Percentiles rank a stretch among this genome's conserved stretches.
Conservation (phyloP, 2,113 vertebrate species). For the Entelurus aequoreus region DNA sequence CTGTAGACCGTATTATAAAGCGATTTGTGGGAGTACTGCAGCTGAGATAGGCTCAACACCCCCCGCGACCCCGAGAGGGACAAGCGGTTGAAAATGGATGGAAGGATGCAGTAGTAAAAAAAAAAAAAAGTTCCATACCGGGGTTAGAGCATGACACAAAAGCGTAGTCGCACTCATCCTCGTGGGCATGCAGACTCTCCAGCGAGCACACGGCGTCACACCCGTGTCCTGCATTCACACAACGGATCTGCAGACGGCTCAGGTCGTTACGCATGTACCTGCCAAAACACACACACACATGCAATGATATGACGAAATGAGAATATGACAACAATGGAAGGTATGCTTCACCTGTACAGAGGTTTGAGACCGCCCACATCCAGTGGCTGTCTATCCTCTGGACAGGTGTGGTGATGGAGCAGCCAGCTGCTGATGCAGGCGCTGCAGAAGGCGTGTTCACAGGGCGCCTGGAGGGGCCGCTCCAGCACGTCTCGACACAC, state of each 20-base stretch:
- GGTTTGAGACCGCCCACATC: conserved; percentile 74
- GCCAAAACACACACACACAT: conserved; percentile 2
- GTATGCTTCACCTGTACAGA: conserved; percentile 74
- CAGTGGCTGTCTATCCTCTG: conserved; percentile 80
- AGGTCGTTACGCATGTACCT: conserved; percentile 91
- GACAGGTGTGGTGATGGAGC: conserved; percentile 80
- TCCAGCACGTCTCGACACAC: conserved; percentile 84
- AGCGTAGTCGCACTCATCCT: conserved; percentile 81
- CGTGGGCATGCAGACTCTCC: conserved; percentile 80
- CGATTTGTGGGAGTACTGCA: no score
- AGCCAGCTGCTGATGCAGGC: conserved; percentile 85
- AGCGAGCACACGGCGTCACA: conserved; percentile 82
- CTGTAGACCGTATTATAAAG: no score
- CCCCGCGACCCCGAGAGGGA: no score
- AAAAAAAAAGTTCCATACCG: conserved; percentile 51
- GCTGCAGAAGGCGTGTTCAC: conserved; percentile 84
- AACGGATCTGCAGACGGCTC: conserved; percentile 80
- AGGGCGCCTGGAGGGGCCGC: conserved; percentile 84
- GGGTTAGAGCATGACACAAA: conserved; percentile 76
- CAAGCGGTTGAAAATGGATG: no score
- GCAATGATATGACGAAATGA: background rate
- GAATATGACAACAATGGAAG: background rate
- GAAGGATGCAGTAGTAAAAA: no score
- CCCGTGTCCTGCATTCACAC: conserved; percentile 75
- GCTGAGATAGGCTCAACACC: no score